Percentiles rank a stretch among this genome's conserved stretches.
Conservation (phyloP, 2,113 vertebrate genomes). For the Passer montanus region DNA sequence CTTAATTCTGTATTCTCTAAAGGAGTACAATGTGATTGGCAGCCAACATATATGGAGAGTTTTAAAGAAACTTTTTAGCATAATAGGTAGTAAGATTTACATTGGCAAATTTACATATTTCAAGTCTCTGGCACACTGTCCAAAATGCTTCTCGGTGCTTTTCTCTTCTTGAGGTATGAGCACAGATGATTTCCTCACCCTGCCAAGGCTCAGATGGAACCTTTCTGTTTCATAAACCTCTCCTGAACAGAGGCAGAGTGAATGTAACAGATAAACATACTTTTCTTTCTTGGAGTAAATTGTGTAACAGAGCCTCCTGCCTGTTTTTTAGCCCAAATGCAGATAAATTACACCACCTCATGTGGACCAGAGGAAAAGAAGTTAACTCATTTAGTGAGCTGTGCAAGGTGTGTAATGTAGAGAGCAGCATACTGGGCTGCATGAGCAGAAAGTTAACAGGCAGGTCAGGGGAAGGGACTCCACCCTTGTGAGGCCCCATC, state of each 20-base stretch:
- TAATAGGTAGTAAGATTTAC: background rate
- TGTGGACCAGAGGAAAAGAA: background rate
- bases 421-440: background rate
- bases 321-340: background rate
- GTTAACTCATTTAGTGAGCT: background rate
- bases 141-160: background rate
- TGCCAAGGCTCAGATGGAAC: background rate
- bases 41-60: background rate
- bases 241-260: background rate
- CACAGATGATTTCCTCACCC: fast-evolving
- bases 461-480: background rate
- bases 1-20: background rate
- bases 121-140: background rate
- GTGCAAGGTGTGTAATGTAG: background rate
- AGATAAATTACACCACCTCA: background rate
- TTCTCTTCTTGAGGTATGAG: background rate
- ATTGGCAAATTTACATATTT: background rate
- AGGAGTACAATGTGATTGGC: background rate
- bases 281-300: background rate
- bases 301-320: fast-evolving
- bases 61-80: background rate
- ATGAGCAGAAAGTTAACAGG: background rate
- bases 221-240: background rate
- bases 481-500: background rate
- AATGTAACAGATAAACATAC: background rate